phyloP scores from a whole-genome alignment of 1,140 invertebrate genomes.

The Microvelia longipes region DNA sequence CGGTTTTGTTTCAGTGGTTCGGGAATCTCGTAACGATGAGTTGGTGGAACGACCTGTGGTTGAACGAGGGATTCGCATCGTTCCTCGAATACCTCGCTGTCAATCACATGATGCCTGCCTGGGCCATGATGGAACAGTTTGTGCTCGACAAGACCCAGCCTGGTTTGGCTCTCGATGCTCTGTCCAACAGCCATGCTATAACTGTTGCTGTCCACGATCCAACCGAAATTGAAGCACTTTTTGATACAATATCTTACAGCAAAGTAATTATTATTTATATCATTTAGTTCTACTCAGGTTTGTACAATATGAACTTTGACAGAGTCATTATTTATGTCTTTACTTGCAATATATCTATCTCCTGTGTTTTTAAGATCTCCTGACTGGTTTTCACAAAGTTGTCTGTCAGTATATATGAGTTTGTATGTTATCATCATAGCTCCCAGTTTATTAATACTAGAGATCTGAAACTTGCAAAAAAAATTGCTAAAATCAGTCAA shows the following conservation, averaged over 20 bases:
- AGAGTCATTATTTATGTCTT: no score
- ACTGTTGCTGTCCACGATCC: conserved; percentile 63
- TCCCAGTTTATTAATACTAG: no score
- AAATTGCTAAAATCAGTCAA: no score
- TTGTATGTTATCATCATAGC: no score
- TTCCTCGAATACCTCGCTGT: conserved; percentile 63
- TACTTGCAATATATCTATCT: no score
- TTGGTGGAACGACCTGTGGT: conserved; percentile 77
- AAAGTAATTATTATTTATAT: conserved; percentile 45
- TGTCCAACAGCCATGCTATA: conserved; percentile 67
- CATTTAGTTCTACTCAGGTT: no score
- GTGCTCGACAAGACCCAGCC: conserved; percentile 47
- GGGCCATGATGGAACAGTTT: conserved; percentile 46
- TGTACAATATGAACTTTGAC: no score
- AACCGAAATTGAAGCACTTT: conserved; percentile 69
- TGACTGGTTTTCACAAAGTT: no score
- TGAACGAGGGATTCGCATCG: conserved; percentile 76
- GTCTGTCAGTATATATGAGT: no score
- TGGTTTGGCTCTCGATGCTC: conserved; percentile 54
- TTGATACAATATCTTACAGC: conserved; percentile 72
- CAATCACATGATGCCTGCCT: conserved; percentile 37
- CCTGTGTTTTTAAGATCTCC: no score
- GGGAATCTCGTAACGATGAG: conserved; percentile 78
- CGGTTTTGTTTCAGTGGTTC: conserved; percentile 48
- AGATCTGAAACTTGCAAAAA: no score